These are phyloP conservation scores for Acinonyx jubatus DNA, from an alignment of 2,113 vertebrate genomes.

Conservation along the genomic window DNA sequence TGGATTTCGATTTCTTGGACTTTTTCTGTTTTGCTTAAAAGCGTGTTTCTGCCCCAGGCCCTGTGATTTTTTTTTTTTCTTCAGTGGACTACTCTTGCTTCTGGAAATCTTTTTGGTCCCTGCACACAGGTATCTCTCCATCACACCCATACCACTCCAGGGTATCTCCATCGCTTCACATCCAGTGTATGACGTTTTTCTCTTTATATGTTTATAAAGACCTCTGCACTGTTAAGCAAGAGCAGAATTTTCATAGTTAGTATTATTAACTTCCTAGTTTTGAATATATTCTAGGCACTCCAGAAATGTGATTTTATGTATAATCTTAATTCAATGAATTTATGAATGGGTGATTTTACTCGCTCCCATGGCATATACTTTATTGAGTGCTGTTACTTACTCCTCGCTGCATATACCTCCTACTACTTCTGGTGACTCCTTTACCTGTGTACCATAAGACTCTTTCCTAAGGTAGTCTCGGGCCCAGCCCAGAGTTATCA, in stretches of 20 bases:
- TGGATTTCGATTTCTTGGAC: not conserved
- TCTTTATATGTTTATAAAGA: not conserved
- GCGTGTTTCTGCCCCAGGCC: fast-evolving
- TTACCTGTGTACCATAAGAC: not conserved
- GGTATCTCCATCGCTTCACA: not conserved
- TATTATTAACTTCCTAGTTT: not conserved
- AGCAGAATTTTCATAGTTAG: not conserved
- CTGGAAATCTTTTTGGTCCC: not conserved
- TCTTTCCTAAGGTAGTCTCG: not conserved
- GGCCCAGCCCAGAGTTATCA: not conserved
- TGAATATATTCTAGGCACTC: not conserved
- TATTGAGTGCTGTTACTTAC: not conserved
- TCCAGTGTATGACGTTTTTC: not conserved
- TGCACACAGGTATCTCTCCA: fast-evolving
- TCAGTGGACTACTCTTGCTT: not conserved
- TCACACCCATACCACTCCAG: fast-evolving
- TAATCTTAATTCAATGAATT: not conserved
- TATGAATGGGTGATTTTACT: not conserved
- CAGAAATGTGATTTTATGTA: not conserved
- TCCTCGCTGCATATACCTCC: not conserved
- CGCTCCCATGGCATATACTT: not conserved
- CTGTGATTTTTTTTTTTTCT: not conserved
- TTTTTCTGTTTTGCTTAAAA: not conserved
- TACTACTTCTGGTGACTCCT: not conserved
- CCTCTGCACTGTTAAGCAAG: not conserved